Conservation (phyloP, 2,113 vertebrate genomes). For the Sturnus vulgaris region DNA sequence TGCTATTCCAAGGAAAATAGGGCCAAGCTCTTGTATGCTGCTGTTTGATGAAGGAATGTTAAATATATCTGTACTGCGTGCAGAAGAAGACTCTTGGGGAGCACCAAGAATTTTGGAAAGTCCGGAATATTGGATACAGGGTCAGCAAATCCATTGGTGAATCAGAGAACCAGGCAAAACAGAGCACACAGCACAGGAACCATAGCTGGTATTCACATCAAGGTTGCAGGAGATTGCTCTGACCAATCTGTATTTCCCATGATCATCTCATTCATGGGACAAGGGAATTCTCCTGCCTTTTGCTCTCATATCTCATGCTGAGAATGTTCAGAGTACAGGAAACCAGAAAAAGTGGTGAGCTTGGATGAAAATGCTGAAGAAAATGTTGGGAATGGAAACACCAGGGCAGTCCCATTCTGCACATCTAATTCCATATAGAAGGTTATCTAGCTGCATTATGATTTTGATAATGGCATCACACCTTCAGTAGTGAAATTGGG, state of each 20-base stretch:
- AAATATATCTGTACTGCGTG: neutral
- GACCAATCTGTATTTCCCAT: neutral
- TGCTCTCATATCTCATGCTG: neutral
- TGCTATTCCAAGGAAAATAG: neutral
- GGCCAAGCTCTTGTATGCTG: neutral
- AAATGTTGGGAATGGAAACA: neutral
- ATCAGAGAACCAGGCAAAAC: neutral
- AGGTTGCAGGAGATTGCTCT: neutral
- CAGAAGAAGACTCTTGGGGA: neutral
- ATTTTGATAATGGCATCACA: neutral
- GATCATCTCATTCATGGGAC: rapidly evolving
- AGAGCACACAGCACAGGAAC: neutral
- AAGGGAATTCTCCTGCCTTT: neutral
- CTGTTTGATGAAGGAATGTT: neutral
- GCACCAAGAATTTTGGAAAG: neutral
- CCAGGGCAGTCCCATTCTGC: neutral
- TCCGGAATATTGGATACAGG: neutral
- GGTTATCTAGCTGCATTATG: neutral
- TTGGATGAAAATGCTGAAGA: neutral
- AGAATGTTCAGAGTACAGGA: neutral
- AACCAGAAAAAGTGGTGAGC: neutral
- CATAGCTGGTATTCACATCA: neutral
- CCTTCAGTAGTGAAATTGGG: neutral
- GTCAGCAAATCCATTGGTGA: neutral
- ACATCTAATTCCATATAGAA: neutral